Evolutionary conservation across 2,113 vertebrate species (phyloP).

Genomic region (Stomatorhinus ivindoensis): DNA sequence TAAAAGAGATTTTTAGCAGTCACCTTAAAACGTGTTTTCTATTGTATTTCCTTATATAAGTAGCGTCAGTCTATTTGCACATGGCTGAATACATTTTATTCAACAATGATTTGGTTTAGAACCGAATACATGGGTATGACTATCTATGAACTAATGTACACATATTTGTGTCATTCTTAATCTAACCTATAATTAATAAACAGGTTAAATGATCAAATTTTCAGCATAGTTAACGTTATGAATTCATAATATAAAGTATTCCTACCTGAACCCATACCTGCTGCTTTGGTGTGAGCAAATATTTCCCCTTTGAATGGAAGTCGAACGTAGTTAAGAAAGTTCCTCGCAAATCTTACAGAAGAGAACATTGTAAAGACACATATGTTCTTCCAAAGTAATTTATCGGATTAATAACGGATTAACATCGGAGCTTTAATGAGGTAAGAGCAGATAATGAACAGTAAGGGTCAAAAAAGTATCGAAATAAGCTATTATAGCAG

Average conservation of each 20-base stretch:
- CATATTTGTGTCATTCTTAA: not conserved
- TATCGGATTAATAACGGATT: not conserved
- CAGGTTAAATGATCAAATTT: not conserved
- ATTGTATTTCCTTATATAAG: not conserved
- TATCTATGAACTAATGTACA: not conserved
- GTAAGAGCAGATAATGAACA: not conserved
- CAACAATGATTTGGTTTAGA: not conserved
- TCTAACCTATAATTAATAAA: not conserved
- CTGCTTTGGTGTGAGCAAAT: not conserved
- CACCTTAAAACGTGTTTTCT: not conserved
- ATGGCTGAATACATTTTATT: not conserved
- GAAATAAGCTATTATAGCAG: not conserved
- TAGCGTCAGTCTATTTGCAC: not conserved
- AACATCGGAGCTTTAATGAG: not conserved
- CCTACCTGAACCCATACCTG: not conserved
- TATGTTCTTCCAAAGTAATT: not conserved
- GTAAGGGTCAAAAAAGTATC: not conserved
- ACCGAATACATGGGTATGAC: not conserved
- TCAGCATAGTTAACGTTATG: not conserved
- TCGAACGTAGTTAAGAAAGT: not conserved
- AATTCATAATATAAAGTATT: not conserved
- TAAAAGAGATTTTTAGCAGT: not conserved
- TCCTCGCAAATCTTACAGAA: not conserved
- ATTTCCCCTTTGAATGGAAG: not conserved
- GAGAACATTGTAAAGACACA: not conserved